Base-by-base conservation (phyloP, 2,888 invertebrate species). In the Bellardia pandia region DNA sequence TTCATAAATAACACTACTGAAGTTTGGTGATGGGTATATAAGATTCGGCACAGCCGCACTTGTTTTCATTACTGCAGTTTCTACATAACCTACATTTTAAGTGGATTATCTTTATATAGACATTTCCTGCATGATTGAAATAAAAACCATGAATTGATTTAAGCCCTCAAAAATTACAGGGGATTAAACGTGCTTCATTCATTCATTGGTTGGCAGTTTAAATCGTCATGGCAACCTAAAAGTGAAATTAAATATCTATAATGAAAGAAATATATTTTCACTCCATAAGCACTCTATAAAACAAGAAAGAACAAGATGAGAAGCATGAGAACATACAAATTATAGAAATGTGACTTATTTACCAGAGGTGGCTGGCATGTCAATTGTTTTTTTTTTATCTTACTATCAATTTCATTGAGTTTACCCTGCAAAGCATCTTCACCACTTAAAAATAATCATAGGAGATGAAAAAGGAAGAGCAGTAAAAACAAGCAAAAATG, bases 201-300 rank as follows among this genome's bases (percentile, higher is more conserved):
- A 60, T 66, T 74, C 48, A 72, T 58, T 75, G 74, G 69, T 48
- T 62, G 53, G 42, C 72, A 8, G 69, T 85, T 85, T 78, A 78
- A 72, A 78, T 53, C 42, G 60, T 16, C 60, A 60, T 71, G 56
- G 30, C 66, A 74, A 85, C 51, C 68, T 60, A 75, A 62, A 85
- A 85, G 69, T 80, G 79, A 75, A 85, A 80, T 85, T 85, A 85
- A 85, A 80, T 85, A 80, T 75, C 33, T 62, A 56, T 74, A 62
- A 75, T 53, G 69, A 53, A 62, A 75, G 62, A 69, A 62, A 64
- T 62, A 69, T 75, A 53, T 64, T 85, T 80, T 69, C 74, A 80
- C 79, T 75, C 23, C 56, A 80, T 80, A 64, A 76, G 75, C 69
- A 69, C 75, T 80, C 4, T 37, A 56, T 69, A 53, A 48, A 85